Conservation (phyloP, 2,797 vertebrate genomes). For the Pempheris klunzingeri region DNA sequence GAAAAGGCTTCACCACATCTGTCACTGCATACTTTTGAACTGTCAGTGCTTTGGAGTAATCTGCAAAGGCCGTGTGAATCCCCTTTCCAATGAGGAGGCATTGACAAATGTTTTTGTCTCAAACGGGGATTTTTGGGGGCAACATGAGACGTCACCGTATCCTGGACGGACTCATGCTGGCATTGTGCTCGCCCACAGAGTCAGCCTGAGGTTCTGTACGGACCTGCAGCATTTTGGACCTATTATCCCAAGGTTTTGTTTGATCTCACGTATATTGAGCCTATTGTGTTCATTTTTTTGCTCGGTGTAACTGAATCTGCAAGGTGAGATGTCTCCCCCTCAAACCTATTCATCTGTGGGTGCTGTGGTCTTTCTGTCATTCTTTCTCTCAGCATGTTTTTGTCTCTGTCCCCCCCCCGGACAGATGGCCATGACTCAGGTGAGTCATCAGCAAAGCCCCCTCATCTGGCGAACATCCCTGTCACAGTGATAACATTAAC, state of each 20-base stretch:
- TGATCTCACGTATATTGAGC: conserved; percentile 54
- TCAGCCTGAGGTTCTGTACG: conserved; percentile 50
- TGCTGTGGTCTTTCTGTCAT: conserved; percentile 43
- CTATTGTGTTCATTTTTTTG: conserved; percentile 57
- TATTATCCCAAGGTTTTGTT: conserved; percentile 26
- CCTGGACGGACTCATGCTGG: conserved; percentile 37
- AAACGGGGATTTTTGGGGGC: conserved; percentile 54
- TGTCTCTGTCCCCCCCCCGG: conserved; percentile 1
- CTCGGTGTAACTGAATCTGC: conserved; percentile 63
- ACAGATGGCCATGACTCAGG: conserved; percentile 63
- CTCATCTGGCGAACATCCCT: conserved; percentile 56
- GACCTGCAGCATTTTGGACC: conserved; percentile 62
- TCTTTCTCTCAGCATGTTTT: conserved; percentile 22
- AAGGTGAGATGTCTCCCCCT: conserved; percentile 43
- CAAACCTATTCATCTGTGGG: conserved; percentile 48
- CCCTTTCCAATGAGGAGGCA: conserved; percentile 13
- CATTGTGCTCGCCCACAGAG: conserved; percentile 49
- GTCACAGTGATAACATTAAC: conserved; percentile 55
- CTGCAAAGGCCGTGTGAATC: conserved; percentile 35
- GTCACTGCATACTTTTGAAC: conserved; percentile 42
- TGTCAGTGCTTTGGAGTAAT: conserved; percentile 33
- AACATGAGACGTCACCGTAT: conserved; percentile 71
- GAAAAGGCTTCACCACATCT: conserved; percentile 34
- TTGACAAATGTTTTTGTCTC: conserved; percentile 58
- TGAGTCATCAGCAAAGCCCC: conserved; percentile 71